Base-by-base conservation (phyloP, 2,797 vertebrate species). In the Bovichtus variegatus region DNA sequence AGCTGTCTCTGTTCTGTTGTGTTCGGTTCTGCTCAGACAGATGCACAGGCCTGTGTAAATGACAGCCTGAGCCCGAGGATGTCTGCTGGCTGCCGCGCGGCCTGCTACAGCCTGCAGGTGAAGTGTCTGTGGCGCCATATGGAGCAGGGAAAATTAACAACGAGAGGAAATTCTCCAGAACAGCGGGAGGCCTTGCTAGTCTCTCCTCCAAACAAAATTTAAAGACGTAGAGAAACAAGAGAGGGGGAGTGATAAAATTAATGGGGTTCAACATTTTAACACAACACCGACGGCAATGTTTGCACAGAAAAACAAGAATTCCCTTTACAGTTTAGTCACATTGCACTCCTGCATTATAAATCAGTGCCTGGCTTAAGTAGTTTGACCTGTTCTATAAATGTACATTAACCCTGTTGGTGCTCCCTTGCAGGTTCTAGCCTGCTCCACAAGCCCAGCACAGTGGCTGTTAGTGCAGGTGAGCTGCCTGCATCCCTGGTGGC, bases 101-200 rank as follows among this genome's bases (percentile, higher is more conserved):
- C 96, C 97, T 96, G 96, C 96, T 97, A 96, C 96, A 97, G 98
- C 97, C 98, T 96, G 96, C 98, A 99, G 98, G 98, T 99, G 97
- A 99, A 98, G 97, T 97, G 97, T 99, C 97, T 99, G 97, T 94
- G 97, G 96, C 96, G 97, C 97, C 98, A 99, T 99, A 99, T 99
- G 98, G 98, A 98, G 98, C 96, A 93, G 95, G 97, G 97, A 97
- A 99, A 99, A 99, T 99, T 99, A 99, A 99, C 97, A 99, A 97
- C 96, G 96, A 98, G 97, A 97, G 97, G 97, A 97, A 98, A 99
- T 98, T 98, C 97, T 96, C 97, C 95, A 92, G 93, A 96, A 95
- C 97, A 97, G 97, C 96, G 70, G 97, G 98, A 96, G 95, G 97
- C 87, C 97, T 83, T 93, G 93, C 93, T 93, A 92, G 91, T 93